Base-by-base conservation (phyloP, 2,888 invertebrate genomes). In the Cerceris rybyensis region DNA sequence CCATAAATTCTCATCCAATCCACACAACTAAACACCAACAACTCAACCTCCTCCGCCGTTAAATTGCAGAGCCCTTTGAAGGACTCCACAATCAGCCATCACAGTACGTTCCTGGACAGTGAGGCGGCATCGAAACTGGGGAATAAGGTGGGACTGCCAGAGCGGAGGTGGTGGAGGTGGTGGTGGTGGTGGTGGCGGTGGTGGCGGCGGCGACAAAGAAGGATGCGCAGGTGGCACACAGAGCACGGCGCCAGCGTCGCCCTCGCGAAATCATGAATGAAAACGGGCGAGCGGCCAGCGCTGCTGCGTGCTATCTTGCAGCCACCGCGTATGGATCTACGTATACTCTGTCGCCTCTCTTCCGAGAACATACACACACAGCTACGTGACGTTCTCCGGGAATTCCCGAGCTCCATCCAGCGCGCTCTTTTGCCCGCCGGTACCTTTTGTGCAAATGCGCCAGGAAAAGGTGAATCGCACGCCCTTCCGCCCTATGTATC, bases 241-340 rank as follows among this genome's bases (percentile, higher is more conserved):
- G 7, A 68, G 58, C 81, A 82, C 81, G 85, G 82, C 86, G 82
- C 85, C 85, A 78, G 83, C 75, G 78, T 86, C 83, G 86, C 65
- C 73, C 78, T 81, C 75, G 79, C 66, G 85, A 88, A 90, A 89
- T 84, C 89, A 90, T 90, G 90, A 90, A 90, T 90, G 90, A 90
- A 89, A 89, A 85, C 83, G 84, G 84, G 78, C 78, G 76, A 82
- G 54, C 70, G 79, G 79, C 77, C 84, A 80, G 74, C 77, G 73
- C 71, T 63, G 46, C 69, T 67, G 70, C 70, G 66, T 77, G 72
- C 78, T 63, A 63, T 61, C 72, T 66, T 67, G 28, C 69, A 50
- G 61, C 69, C 55, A 58, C 59, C 76, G 59, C 76, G 58, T 76
- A 71, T 67, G 76, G 67, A 71, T 72, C 52, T 43, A 55, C 60